These are phyloP conservation scores for Brachirus orientalis DNA, from an alignment of 2,113 vertebrate genomes.

Conservation along the genomic window DNA sequence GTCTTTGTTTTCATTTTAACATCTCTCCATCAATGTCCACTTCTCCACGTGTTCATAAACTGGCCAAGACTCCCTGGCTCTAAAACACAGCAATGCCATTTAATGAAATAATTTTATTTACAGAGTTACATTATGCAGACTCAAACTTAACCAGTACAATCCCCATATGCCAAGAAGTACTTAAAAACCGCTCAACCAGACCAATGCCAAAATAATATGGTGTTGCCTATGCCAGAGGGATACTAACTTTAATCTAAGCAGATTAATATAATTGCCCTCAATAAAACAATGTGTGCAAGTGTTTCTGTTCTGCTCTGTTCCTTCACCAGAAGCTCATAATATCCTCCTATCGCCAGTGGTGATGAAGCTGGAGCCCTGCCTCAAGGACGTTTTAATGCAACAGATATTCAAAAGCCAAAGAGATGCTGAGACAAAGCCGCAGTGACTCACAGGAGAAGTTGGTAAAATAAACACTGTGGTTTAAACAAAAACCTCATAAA, in stretches of 20 bases:
- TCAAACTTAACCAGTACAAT: constrained; percentile 22
- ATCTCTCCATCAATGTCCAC: constrained; percentile 27
- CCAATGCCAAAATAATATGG: constrained; percentile 6
- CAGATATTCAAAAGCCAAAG: background rate
- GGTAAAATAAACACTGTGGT: background rate
- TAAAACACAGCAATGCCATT: constrained; percentile 33
- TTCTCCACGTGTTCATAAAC: constrained; percentile 33
- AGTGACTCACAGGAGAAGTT: background rate
- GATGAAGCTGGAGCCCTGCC: background rate
- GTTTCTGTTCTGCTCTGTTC: background rate
- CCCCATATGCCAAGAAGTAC: background rate
- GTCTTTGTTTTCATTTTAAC: constrained; percentile 62
- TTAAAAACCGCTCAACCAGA: background rate
- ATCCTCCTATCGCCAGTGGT: background rate
- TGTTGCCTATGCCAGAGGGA: background rate
- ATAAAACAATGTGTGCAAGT: background rate
- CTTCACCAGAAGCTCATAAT: background rate
- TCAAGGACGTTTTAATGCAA: background rate
- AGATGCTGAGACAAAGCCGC: background rate
- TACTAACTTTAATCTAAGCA: background rate
- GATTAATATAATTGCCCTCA: background rate
- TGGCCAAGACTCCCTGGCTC: constrained; percentile 24
- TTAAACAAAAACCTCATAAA: background rate
- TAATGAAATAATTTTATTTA: constrained; percentile 8
- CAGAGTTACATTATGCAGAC: constrained; percentile 25